Conservation (phyloP, 1,140 invertebrate species). For the Apis dorsata region DNA sequence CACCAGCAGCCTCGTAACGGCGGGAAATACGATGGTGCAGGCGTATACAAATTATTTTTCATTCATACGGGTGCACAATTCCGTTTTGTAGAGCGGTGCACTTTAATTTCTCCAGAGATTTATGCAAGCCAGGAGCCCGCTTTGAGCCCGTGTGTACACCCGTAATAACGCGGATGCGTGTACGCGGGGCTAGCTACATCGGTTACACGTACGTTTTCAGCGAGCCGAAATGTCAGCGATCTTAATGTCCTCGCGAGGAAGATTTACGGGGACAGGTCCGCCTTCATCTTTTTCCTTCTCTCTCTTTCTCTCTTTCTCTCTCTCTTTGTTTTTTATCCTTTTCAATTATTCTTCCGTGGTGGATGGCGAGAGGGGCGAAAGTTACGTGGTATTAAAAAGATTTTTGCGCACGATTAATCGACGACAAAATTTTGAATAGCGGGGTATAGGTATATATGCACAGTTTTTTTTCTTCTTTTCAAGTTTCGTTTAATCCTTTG, state of each 20-base stretch:
- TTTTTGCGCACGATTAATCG: not conserved
- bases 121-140: constrained; percentile 18
- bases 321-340: not conserved
- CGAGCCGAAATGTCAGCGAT: constrained; percentile 21
- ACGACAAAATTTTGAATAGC: not conserved
- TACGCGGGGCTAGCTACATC: not conserved
- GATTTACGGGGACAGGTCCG: not conserved
- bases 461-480: not conserved
- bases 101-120: constrained; percentile 47
- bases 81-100: constrained; percentile 8
- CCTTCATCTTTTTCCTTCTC: not conserved
- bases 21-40: not conserved
- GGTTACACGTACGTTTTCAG: not conserved
- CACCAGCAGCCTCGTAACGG: not conserved
- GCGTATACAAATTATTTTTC: constrained; percentile 33
- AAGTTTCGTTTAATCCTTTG: too few relatives aligned
- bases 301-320: not conserved
- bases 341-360: not conserved
- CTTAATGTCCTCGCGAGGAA: constrained; percentile 1
- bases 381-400: too few relatives aligned
- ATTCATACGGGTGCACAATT: constrained; percentile 22
- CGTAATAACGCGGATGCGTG: constrained; percentile 35
- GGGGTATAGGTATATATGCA: too few relatives aligned
- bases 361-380: not conserved
- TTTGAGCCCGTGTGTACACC: constrained; percentile 14